Conservation (phyloP, 2,888 invertebrate genomes). For the Osedax fenrisi region DNA sequence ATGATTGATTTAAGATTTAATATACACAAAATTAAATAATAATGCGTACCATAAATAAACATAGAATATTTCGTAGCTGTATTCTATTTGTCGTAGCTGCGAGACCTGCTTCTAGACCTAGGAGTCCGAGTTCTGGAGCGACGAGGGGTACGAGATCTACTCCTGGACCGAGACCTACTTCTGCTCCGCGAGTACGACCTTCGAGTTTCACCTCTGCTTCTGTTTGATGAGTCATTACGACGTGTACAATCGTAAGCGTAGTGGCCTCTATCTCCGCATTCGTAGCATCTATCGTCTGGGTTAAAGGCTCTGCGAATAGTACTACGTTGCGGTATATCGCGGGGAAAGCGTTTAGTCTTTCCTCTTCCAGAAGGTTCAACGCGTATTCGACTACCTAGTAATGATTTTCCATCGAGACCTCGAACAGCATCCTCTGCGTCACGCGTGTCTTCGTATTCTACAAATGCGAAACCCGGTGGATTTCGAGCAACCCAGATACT, state of each 20-base stretch:
- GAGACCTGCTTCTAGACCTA: background rate
- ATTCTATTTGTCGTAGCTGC: background rate
- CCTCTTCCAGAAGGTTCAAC: constrained; percentile 57
- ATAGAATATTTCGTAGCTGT: too few relatives aligned
- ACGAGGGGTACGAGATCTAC: background rate
- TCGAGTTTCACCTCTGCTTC: background rate
- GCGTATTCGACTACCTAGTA: constrained; percentile 69
- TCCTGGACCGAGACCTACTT: background rate
- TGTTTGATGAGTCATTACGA: constrained; percentile 28
- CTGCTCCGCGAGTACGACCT: constrained; percentile 4
- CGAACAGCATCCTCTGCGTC: constrained; percentile 76
- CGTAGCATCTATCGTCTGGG: constrained; percentile 82
- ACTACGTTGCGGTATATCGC: constrained; percentile 19
- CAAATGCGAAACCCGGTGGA: constrained; percentile 65
- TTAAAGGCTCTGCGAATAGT: constrained; percentile 60
- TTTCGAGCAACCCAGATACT: constrained; percentile 49
- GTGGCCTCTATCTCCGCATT: constrained; percentile 83
- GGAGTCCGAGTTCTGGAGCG: background rate
- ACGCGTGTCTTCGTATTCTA: constrained; percentile 74
- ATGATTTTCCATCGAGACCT: constrained; percentile 67
- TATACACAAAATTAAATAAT: too few relatives aligned
- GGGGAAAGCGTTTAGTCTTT: constrained; percentile 1
- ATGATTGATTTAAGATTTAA: too few relatives aligned
- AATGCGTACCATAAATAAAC: too few relatives aligned
- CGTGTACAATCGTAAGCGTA: constrained; percentile 72